Evolutionary conservation across 2,888 invertebrate species (phyloP).

Genomic region (Folsomia manolachei): DNA sequence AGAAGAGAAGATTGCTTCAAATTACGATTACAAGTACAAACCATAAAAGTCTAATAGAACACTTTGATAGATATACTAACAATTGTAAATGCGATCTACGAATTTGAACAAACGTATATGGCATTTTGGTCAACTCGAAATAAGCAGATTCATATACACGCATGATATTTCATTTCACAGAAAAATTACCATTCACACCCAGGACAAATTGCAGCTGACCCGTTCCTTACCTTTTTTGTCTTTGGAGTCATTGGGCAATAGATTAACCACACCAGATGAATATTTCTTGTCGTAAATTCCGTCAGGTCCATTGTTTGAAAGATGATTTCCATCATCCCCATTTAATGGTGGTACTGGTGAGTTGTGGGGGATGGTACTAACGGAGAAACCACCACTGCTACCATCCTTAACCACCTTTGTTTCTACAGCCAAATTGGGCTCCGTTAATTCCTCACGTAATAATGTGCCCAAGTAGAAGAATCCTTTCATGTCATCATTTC

Average conservation of each 20-base stretch:
- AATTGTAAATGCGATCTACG: too few species aligned
- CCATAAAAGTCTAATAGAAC: too few species aligned
- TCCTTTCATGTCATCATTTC: not conserved
- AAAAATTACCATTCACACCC: too few species aligned
- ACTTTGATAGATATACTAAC: too few species aligned
- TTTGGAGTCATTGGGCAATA: too few species aligned
- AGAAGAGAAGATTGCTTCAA: not conserved
- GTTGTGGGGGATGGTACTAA: not conserved
- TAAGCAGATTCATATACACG: not conserved
- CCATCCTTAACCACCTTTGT: not conserved
- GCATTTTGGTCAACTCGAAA: not conserved
- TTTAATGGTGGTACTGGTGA: too few species aligned
- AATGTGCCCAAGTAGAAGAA: not conserved
- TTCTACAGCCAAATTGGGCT: not conserved
- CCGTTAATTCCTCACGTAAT: not conserved
- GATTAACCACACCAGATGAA: not conserved
- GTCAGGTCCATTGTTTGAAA: not conserved
- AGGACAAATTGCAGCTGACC: too few species aligned
- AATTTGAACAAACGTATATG: not conserved
- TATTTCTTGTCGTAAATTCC: not conserved
- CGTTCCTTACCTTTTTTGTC: constrained; percentile 20
- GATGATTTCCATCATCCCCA: not conserved
- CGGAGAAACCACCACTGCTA: not conserved
- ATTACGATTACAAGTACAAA: not conserved
- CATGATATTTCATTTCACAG: not conserved